Conservation (phyloP, 2,888 invertebrate species). For the Mallateleia sp. region DNA sequence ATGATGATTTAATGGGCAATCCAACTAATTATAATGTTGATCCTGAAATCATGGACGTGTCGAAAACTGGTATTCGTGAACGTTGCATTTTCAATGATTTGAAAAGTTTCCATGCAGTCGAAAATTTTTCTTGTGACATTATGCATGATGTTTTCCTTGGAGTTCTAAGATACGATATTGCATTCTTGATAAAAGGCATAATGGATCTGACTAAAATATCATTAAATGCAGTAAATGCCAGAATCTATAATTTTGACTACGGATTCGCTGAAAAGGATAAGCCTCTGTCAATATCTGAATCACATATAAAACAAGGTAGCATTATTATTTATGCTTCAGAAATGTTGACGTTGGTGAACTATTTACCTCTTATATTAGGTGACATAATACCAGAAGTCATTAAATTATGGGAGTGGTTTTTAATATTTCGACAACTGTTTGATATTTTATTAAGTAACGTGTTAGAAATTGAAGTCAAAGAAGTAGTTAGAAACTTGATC, state of each 20-base stretch:
- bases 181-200: background rate
- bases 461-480: conserved; percentile 30
- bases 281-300: conserved; percentile 59
- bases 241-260: conserved; percentile 62
- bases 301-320: conserved; percentile 40
- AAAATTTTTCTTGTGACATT: conserved; percentile 9
- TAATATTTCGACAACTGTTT: conserved; percentile 46
- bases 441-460: conserved; percentile 48
- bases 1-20: background rate
- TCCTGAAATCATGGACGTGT: background rate
- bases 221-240: conserved; percentile 16
- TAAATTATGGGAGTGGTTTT: conserved; percentile 56
- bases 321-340: conserved; percentile 68
- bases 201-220: background rate
- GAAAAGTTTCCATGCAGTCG: background rate
- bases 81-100: background rate
- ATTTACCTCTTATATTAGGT: conserved; percentile 65
- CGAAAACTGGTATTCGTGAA: background rate
- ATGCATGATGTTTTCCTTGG: conserved; percentile 28
- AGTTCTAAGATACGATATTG: conserved; percentile 18
- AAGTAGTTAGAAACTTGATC: too few relatives aligned
- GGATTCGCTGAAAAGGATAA: conserved; percentile 59
- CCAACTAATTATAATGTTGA: background rate
- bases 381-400: conserved; percentile 43
- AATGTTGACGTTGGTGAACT: conserved; percentile 62